These are phyloP conservation scores for Spheniscus mendiculus DNA, from an alignment of 2,113 vertebrate species.

Conservation along the genomic window DNA sequence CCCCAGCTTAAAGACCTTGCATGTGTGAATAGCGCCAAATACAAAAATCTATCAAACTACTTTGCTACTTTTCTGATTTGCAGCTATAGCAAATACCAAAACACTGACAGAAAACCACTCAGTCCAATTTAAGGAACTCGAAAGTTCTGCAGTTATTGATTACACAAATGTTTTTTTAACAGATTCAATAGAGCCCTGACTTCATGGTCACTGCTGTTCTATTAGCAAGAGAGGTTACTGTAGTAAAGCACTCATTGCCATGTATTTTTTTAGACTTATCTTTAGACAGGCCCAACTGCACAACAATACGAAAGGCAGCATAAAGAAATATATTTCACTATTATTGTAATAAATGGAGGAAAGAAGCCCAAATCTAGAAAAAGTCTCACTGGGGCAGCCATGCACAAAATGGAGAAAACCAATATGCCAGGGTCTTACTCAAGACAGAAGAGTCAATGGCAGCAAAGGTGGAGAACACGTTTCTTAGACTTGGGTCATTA, in stretches of 20 bases:
- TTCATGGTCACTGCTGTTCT: neutral
- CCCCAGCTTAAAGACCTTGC: neutral
- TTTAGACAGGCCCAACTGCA: neutral
- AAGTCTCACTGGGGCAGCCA: neutral
- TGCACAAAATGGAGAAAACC: neutral
- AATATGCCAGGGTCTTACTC: neutral
- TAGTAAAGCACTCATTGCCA: neutral
- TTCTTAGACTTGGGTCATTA: neutral
- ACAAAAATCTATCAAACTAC: neutral
- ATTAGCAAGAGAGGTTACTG: neutral
- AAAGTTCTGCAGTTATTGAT: neutral
- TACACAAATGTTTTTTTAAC: neutral
- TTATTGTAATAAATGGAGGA: neutral
- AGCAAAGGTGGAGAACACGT: neutral
- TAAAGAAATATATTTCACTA: neutral
- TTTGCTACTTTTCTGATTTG: neutral
- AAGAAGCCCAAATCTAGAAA: neutral
- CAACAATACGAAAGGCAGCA: neutral
- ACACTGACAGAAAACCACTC: neutral
- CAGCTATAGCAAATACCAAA: neutral
- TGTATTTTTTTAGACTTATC: neutral
- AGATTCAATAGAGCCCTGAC: neutral
- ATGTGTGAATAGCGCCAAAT: neutral
- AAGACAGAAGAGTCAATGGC: neutral
- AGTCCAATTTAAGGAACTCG: neutral